These are phyloP conservation scores for Dynastes maya DNA, from an alignment of 2,888 invertebrate species.

Conservation along the genomic window DNA sequence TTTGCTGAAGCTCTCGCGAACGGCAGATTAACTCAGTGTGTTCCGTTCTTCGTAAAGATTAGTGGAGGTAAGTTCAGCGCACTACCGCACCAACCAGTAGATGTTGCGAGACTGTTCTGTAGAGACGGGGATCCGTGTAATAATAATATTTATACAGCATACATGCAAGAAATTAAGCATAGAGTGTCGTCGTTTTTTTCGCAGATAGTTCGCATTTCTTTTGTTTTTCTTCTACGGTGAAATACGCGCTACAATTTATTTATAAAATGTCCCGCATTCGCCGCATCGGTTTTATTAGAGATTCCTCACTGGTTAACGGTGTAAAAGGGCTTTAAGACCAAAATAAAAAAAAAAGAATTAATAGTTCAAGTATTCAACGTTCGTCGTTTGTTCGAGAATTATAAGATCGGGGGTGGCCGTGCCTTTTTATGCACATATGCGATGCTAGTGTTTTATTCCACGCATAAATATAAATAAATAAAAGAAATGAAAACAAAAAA, in stretches of 20 bases:
- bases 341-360: no score
- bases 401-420: no score
- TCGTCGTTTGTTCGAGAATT: no score
- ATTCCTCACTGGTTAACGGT: no score
- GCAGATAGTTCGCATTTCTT: not conserved
- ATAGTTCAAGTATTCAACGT: no score
- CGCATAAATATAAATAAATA: not conserved
- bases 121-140: not conserved
- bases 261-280: not conserved
- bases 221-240: not conserved
- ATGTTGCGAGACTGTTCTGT: conserved; percentile 11
- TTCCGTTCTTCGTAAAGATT: conserved; percentile 40
- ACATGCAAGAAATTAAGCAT: not conserved
- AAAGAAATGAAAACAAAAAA: not conserved
- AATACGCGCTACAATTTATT: not conserved
- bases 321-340: no score
- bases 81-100: not conserved
- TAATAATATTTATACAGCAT: not conserved
- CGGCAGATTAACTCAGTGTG: conserved; percentile 19
- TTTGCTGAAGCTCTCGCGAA: not conserved
- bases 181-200: not conserved
- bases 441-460: no score
- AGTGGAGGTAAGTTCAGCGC: conserved; percentile 38
- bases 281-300: no score
- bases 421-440: no score